phyloP scores from a whole-genome alignment of 1,140 invertebrate species.

The Euschistus heros region DNA sequence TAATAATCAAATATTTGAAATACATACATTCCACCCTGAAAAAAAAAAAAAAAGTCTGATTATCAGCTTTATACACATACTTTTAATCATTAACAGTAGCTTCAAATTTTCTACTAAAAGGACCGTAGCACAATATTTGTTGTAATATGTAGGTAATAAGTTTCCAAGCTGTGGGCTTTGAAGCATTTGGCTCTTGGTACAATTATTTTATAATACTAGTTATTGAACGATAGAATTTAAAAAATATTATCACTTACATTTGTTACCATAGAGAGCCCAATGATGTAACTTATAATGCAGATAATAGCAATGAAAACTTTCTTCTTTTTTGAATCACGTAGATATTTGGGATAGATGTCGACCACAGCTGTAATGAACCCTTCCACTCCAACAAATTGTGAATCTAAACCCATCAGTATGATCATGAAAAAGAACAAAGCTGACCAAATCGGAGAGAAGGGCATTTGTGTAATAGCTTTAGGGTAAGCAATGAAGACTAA shows the following conservation, averaged over 20 bases:
- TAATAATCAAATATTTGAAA: conserved; percentile 85
- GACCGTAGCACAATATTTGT: too few species aligned
- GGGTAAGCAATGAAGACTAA: conserved; percentile 80
- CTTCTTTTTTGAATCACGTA: conserved; percentile 41
- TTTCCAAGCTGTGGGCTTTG: background rate
- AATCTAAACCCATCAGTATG: conserved; percentile 62
- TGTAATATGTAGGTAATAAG: too few species aligned
- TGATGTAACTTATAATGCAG: conserved; percentile 48
- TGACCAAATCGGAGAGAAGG: conserved; percentile 28
- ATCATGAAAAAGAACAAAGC: conserved; percentile 74
- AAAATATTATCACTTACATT: conserved; percentile 41
- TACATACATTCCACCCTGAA: conserved; percentile 84
- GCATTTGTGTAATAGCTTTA: conserved; percentile 38
- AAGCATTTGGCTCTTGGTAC: background rate
- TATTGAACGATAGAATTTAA: background rate
- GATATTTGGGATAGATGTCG: conserved; percentile 45
- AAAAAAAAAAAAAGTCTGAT: conserved; percentile 22
- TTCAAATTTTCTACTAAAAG: too few species aligned
- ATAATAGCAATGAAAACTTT: conserved; percentile 47
- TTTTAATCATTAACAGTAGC: too few species aligned
- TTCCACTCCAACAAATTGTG: conserved; percentile 54
- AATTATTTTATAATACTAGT: background rate
- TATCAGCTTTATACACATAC: too few species aligned
- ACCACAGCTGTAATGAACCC: conserved; percentile 51
- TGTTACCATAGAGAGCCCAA: conserved; percentile 59